Base-by-base conservation (phyloP, 1,140 invertebrate genomes). In the Saccostrea echinata region DNA sequence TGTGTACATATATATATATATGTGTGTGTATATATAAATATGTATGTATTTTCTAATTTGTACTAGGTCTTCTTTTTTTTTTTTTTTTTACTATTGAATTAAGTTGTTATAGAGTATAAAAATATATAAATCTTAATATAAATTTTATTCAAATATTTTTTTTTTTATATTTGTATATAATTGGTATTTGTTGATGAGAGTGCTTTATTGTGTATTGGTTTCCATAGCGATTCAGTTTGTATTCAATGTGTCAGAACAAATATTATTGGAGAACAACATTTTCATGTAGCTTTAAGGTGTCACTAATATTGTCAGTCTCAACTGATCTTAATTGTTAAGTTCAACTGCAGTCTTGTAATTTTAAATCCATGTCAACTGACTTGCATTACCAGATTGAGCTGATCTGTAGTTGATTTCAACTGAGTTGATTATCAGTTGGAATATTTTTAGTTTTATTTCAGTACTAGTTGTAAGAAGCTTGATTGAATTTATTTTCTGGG, bases 161-260 rank as follows among this genome's bases (percentile, higher is more conserved):
- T 30, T 76, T 27, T 35, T 30, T 76, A 76, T 76, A 27, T 76
- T 30, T 30, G 27, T 76, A 33, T 76, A 76, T 76, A 76, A 27
- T 30, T 76, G 27, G 68, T 76, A 76, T 76, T 33, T 76, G 68
- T 76, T 76, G 27, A 76, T 18, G 68, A 76, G 30, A 76, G 68
- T 76, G 68, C 68, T 76, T 76, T 76, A 76, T 76, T 76, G 24
- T 76, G 68, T 76, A 76, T 76, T 33, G 68, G 30, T 76, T 76
- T 76, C 68, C 68, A 33, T 33, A 76, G 27, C 27, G 27, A 27
- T 76, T 8, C 68, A 76, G 68, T 76, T 76, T 76, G 68, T 76
- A 76, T 76, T 11, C 68, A 76, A 76, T 76, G 68, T 76, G 24
- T 9, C 18, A 76, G 68, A 76, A 76, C 68, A 76, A 76, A 76